Conservation (phyloP, 2,888 invertebrate species). For the Plusia festucae region DNA sequence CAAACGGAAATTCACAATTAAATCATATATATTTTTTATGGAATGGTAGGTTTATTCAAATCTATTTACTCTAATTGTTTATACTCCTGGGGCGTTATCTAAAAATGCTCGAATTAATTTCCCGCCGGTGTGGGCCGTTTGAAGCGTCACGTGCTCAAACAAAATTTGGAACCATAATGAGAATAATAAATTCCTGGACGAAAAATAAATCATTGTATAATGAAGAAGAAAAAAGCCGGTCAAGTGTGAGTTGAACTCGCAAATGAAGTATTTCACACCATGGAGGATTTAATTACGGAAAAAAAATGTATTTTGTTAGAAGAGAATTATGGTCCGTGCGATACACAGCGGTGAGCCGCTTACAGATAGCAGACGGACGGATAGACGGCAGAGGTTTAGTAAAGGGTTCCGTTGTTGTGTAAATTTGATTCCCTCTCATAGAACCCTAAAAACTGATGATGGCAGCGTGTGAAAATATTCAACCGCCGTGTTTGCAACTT, state of each 20-base stretch:
- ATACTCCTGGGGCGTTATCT: conserved; percentile 21
- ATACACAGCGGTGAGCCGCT: too few relatives aligned
- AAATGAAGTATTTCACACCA: background rate
- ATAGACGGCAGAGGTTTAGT: too few relatives aligned
- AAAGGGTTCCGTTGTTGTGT: too few relatives aligned
- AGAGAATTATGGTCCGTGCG: too few relatives aligned
- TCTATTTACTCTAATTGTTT: conserved; percentile 43
- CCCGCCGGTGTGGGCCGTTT: conserved; percentile 40
- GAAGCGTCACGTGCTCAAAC: conserved; percentile 67
- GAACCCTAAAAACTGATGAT: conserved; percentile 20
- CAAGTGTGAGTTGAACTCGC: background rate
- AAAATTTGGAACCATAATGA: conserved; percentile 71
- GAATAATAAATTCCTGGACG: conserved; percentile 70
- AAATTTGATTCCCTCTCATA: background rate
- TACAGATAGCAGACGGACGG: too few relatives aligned
- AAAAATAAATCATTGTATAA: conserved; percentile 70
- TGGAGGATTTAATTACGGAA: background rate
- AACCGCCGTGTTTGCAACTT: conserved; percentile 47
- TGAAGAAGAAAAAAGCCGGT: conserved; percentile 58
- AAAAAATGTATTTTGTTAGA: too few relatives aligned
- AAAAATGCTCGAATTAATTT: conserved; percentile 49
- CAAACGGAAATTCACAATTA: background rate
- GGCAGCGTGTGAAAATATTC: conserved; percentile 56
- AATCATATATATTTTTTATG: conserved; percentile 4
- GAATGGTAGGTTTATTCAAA: conserved; percentile 25